Base-by-base conservation (phyloP, 2,888 invertebrate genomes). In the Trichogramma dendrolimi region DNA sequence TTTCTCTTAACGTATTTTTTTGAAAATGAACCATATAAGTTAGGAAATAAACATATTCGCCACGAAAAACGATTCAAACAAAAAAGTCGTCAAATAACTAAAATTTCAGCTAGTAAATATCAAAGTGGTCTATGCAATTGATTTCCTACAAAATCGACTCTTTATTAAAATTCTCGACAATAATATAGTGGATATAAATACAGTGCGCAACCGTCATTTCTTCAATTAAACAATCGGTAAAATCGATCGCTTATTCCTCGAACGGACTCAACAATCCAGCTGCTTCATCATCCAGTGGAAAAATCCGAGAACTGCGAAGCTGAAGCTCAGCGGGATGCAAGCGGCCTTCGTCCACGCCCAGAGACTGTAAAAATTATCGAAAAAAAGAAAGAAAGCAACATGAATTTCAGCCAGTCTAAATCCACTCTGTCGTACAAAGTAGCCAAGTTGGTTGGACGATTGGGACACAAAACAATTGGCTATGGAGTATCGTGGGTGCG, bases 221-320 rank as follows among this genome's bases (percentile, higher is more conserved):
- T 48, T n/a, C 48, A 5, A 48, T 48, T 5, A 48, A 48, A 59
- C 44, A 52, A 1, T 27, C 27, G 27, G 27, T 27, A 27, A 27
- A 27, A 27, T 27, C 27, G 48, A 53, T 49, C 59, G 8, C 44
- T 46, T 50, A 14, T 39, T 50, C 57, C 44, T 66, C 65, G 81
- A 62, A 83, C 82, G 2, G 27, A 27, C 27, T 27, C 27, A 27
- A 27, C 27, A 27, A 71, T 89, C 87, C 73, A 91, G 81, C 77
- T 89, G 88, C 63, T 82, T 83, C 75, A 91, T 88, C 80, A 91
- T 87, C 83, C 89, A 91, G 70, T 91, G 91, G 72, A 92, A 91
- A 72, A 91, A 86, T 46, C 83, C 85, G 62, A 93, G 80, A 62
- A 92, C 86, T 0, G 86, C 82, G 71, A 92, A 88, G 0, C 92